A percentile compares a stretch with the other conserved stretches of the same genome.
Conservation (phyloP, 2,113 vertebrate genomes). For the Lophura nycthemera region DNA sequence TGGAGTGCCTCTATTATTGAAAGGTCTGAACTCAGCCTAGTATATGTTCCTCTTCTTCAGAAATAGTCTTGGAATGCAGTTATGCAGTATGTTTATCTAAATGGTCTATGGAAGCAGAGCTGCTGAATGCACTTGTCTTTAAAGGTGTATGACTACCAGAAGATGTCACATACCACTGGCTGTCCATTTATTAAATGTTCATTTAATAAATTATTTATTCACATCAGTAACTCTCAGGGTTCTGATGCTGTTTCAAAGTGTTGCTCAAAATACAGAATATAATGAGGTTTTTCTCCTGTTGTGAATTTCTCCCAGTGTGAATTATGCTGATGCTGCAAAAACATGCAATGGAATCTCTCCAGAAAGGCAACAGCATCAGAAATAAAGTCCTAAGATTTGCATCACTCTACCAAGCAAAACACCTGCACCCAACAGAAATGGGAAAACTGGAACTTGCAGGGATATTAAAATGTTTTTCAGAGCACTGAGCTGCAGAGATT, state of each 20-base stretch:
- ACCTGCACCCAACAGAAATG: background rate
- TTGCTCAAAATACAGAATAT: background rate
- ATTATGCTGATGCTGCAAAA: background rate
- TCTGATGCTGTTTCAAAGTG: background rate
- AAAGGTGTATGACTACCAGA: background rate
- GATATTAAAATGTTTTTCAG: conserved; percentile 4
- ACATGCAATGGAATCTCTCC: background rate
- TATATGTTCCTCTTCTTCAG: background rate
- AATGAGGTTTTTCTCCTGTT: background rate
- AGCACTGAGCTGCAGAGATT: background rate
- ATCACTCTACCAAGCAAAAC: background rate
- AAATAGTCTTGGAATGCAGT: background rate
- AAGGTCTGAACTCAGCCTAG: background rate
- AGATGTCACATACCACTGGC: background rate
- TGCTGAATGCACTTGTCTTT: background rate
- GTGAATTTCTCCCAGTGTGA: background rate
- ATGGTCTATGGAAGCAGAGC: background rate
- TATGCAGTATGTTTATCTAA: background rate
- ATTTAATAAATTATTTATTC: background rate
- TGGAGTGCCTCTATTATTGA: accelerated
- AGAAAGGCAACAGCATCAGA: background rate
- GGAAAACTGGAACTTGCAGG: background rate
- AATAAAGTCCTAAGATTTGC: background rate
- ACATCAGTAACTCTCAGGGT: background rate
- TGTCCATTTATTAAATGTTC: background rate